A percentile compares a stretch with the other conserved stretches of the same genome.
phyloP scores from a whole-genome alignment of 2,797 vertebrate species.

The Esox masquinongy region DNA sequence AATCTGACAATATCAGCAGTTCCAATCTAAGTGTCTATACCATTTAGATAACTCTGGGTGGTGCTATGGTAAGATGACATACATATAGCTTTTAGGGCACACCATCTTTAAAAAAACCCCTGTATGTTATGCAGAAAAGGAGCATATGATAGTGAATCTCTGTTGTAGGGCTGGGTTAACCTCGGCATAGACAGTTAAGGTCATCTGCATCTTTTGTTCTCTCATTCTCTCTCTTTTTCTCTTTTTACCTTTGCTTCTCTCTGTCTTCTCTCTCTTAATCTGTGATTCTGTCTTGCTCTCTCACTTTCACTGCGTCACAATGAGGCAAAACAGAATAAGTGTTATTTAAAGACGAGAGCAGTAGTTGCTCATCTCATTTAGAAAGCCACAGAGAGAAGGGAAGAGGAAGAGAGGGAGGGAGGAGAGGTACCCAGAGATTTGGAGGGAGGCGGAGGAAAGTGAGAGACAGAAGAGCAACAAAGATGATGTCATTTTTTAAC shows the following conservation, averaged over 20 bases:
- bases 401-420: conserved; percentile 29
- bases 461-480: conserved; percentile 25
- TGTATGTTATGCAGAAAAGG: no score
- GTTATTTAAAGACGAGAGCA: conserved; percentile 80
- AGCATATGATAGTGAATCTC: no score
- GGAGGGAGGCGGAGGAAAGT: conserved; percentile 17
- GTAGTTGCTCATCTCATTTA: conserved; percentile 69
- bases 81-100: no score
- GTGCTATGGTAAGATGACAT: no score
- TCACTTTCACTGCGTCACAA: neutral
- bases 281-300: conserved; percentile 17
- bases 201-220: neutral
- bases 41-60: no score
- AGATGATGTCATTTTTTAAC: conserved; percentile 74
- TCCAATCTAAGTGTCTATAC: no score
- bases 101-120: no score
- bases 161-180: no score
- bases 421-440: conserved; percentile 35
- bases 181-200: no score
- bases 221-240: neutral
- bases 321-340: conserved; percentile 71
- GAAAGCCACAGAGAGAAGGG: conserved; percentile 49
- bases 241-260: conserved; percentile 52
- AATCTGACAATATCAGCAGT: no score
- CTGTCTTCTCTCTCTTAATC: neutral